These are phyloP conservation scores for Tyto alba DNA, from an alignment of 2,113 vertebrate species.

Conservation along the genomic window DNA sequence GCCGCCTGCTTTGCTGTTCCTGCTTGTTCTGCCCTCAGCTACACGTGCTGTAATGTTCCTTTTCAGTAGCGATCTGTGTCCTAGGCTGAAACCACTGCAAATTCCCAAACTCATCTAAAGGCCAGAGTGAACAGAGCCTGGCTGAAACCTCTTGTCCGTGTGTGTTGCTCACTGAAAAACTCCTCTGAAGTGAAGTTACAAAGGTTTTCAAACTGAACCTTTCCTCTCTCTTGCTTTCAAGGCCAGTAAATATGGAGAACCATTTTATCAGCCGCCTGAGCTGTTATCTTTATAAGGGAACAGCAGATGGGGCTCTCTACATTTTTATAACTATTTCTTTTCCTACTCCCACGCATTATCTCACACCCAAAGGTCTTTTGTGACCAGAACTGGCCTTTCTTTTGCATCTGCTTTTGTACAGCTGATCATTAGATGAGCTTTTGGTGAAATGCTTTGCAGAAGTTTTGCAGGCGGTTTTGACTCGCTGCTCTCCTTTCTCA, in stretches of 20 bases:
- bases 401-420: background rate
- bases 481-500: conserved; percentile 23
- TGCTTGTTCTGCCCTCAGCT: background rate
- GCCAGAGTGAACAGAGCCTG: background rate
- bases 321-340: background rate
- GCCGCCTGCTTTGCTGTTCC: background rate
- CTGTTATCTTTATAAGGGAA: background rate
- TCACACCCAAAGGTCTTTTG: background rate
- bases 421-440: background rate
- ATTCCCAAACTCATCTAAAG: background rate
- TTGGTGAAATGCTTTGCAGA: background rate
- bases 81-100: background rate
- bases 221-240: background rate
- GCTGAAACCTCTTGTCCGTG: fast-evolving
- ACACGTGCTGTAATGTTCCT: background rate
- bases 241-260: background rate
- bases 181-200: background rate
- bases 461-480: background rate
- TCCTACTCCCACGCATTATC: background rate
- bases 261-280: background rate
- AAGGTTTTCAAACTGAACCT: background rate
- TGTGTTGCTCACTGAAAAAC: background rate
- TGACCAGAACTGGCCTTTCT: background rate
- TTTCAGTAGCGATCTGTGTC: background rate
- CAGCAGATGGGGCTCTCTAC: conserved; percentile 43